These are phyloP conservation scores for Drosophila neoperkinsi DNA, from an alignment of 2,888 invertebrate species.

Conservation along the genomic window DNA sequence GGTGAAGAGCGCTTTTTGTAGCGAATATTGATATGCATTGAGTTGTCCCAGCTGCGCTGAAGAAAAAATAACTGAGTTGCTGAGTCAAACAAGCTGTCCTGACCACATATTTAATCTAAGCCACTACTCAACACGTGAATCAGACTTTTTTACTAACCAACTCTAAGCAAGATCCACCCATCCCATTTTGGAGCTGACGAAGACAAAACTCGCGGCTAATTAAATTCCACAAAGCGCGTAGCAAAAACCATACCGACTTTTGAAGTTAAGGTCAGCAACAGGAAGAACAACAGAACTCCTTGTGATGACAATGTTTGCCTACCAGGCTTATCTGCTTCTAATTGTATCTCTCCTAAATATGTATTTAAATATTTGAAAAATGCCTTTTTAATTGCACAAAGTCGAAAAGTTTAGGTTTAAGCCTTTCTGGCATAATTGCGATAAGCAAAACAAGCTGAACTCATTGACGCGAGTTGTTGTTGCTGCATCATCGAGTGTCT, in stretches of 20 bases:
- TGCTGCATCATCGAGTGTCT: slow-evolving; percentile 46
- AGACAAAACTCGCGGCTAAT: slow-evolving; percentile 34
- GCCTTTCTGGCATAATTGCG: slow-evolving; percentile 64
- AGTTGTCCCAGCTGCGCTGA: background rate
- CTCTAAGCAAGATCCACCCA: slow-evolving; percentile 21
- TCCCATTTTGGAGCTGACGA: no score
- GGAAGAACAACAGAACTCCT: background rate
- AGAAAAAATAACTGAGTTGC: background rate
- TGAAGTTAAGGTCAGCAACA: slow-evolving; percentile 44
- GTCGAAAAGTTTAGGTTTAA: slow-evolving; percentile 61
- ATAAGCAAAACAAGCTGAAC: slow-evolving; percentile 22
- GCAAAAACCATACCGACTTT: slow-evolving; percentile 34
- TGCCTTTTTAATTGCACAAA: slow-evolving; percentile 76
- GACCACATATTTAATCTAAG: background rate
- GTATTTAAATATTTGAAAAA: slow-evolving; percentile 76
- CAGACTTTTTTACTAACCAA: slow-evolving; percentile 26
- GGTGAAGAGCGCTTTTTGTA: background rate
- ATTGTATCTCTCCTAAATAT: slow-evolving; percentile 44
- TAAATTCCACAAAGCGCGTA: slow-evolving; percentile 34
- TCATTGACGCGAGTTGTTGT: slow-evolving; percentile 29
- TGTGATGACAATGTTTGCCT: slow-evolving; percentile 43
- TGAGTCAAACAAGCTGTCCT: slow-evolving; percentile 14
- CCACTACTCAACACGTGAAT: background rate
- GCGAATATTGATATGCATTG: background rate
- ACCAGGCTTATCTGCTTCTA: slow-evolving; percentile 23